A percentile compares a stretch with the other conserved stretches of the same genome.
Conservation (phyloP, 2,888 invertebrate species). For the Drosophila subsilvestris region DNA sequence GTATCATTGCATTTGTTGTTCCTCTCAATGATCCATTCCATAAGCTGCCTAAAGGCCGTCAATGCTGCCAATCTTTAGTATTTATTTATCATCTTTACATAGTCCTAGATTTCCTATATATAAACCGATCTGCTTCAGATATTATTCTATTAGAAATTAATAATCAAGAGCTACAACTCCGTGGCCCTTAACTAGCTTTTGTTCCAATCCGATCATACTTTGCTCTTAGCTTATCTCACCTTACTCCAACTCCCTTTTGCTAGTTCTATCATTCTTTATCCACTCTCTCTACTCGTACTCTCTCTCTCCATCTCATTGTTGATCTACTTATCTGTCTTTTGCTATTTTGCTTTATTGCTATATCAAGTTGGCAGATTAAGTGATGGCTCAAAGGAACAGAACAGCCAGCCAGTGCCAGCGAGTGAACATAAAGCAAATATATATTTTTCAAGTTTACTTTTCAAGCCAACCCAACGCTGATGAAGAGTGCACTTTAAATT, state of each 20-base stretch:
- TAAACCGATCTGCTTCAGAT: too few species aligned
- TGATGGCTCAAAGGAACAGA: constrained; percentile 50
- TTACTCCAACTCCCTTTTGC: background rate
- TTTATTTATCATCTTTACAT: too few species aligned
- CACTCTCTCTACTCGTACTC: background rate
- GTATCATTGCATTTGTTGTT: too few species aligned
- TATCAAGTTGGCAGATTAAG: constrained; percentile 63
- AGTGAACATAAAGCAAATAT: constrained; percentile 45
- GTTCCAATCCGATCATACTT: background rate
- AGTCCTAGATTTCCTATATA: too few species aligned
- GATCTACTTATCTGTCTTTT: constrained; percentile 26
- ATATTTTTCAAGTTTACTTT: constrained; percentile 49
- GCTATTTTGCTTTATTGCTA: constrained; percentile 22
- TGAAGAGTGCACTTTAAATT: constrained; percentile 64
- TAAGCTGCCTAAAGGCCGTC: too few species aligned
- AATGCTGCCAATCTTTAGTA: too few species aligned
- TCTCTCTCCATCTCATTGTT: background rate
- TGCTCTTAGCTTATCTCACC: background rate
- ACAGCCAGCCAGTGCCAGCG: constrained; percentile 36
- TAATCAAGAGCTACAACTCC: background rate
- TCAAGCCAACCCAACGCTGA: constrained; percentile 20
- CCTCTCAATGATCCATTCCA: too few species aligned
- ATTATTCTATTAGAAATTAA: too few species aligned
- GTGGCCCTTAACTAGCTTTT: background rate
- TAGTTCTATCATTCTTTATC: background rate